Conservation (phyloP, 2,113 vertebrate species). For the Caranx ignobilis region DNA sequence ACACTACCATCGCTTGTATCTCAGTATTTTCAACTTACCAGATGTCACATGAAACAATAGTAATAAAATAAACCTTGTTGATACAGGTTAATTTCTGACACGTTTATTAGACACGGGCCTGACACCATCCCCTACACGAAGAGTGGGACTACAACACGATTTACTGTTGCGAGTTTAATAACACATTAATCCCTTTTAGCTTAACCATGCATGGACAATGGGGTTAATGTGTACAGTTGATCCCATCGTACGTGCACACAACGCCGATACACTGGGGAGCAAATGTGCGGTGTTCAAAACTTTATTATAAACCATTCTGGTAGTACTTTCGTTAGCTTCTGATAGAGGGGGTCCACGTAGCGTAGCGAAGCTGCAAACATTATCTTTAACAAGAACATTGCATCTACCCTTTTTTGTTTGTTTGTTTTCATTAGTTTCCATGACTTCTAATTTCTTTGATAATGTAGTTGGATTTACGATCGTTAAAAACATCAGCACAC, state of each 20-base stretch:
- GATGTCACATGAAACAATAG: not conserved
- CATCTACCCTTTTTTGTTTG: not conserved
- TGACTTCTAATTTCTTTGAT: not conserved
- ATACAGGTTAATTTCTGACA: not conserved
- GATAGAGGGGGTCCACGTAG: not conserved
- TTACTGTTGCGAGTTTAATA: not conserved
- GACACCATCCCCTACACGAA: not conserved
- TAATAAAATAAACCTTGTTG: not conserved
- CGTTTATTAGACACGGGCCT: not conserved
- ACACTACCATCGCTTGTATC: not conserved
- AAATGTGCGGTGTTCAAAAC: constrained; percentile 44
- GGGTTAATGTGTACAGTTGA: not conserved
- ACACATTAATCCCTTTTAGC: not conserved
- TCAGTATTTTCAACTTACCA: not conserved
- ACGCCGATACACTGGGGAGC: not conserved
- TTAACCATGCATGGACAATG: not conserved
- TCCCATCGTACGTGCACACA: not conserved
- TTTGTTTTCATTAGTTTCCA: not conserved
- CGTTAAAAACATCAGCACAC: constrained; percentile 1
- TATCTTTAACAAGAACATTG: not conserved
- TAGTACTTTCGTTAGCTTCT: not conserved
- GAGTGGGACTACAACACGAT: not conserved
- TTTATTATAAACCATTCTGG: constrained; percentile 45
- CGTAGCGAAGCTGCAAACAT: not conserved
- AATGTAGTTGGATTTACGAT: not conserved